These are phyloP conservation scores for Aplysia californica DNA, from an alignment of 1,140 invertebrate species.

Conservation along the genomic window DNA sequence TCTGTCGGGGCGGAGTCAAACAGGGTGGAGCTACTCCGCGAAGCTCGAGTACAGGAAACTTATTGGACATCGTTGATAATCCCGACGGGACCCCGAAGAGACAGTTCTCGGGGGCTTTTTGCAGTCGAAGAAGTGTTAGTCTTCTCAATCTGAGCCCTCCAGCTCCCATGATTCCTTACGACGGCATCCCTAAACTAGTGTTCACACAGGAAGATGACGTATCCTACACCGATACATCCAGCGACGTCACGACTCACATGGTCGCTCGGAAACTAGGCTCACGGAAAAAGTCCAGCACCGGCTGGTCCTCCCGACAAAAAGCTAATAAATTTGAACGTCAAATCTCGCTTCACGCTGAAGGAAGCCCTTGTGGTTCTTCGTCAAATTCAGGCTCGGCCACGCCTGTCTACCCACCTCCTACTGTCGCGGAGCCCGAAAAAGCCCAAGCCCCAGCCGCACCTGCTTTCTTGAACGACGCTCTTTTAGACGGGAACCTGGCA, in stretches of 20 bases:
- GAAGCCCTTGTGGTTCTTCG: not conserved
- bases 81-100: not conserved
- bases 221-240: not conserved
- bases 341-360: constrained; percentile 1
- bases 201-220: not conserved
- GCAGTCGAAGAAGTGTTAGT: constrained; percentile 9
- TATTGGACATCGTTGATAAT: not conserved
- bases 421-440: not conserved
- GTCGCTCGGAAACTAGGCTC: not conserved
- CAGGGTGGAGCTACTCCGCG: not conserved
- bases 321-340: not conserved
- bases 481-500: constrained; percentile 45
- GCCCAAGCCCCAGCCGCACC: not conserved
- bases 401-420: not conserved
- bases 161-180: not conserved
- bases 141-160: not conserved
- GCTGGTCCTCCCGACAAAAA: not conserved
- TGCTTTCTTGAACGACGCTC: constrained; percentile 39
- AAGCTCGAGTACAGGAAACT: constrained; percentile 16
- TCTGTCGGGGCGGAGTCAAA: not conserved
- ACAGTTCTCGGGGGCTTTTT: not conserved
- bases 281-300: not conserved
- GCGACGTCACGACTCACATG: not conserved
- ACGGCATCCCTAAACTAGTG: constrained; percentile 10
- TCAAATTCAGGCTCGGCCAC: not conserved